These are phyloP conservation scores for Blomia tropicalis DNA, from an alignment of 2,888 invertebrate species.

Conservation along the genomic window DNA sequence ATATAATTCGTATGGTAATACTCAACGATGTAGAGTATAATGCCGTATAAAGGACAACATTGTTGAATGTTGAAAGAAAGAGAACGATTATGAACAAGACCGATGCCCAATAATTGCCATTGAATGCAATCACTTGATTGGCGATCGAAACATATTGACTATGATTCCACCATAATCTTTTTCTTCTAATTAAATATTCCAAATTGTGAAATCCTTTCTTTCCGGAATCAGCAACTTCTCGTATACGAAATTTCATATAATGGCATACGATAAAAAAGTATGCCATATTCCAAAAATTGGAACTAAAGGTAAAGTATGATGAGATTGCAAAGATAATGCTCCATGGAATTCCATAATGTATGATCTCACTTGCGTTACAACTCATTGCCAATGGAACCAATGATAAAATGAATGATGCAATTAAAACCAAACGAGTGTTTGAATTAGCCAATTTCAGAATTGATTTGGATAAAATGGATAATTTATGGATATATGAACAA, in stretches of 20 bases:
- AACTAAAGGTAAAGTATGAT: not conserved
- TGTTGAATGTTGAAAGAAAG: not conserved
- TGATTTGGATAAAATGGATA: not conserved
- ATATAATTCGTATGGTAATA: not conserved
- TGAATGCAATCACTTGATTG: not conserved
- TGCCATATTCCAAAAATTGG: not conserved
- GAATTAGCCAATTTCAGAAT: not conserved
- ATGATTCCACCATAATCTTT: not conserved
- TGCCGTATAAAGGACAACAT: not conserved
- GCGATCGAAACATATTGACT: not conserved
- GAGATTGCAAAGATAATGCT: not conserved
- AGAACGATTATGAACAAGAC: not conserved
- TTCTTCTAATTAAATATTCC: not conserved
- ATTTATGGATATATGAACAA: not conserved
- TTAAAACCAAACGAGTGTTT: not conserved
- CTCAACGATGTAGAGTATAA: not conserved
- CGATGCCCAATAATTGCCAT: not conserved
- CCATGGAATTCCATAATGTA: slow-evolving; percentile 7
- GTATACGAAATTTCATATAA: slow-evolving; percentile 4
- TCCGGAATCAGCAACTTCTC: not conserved
- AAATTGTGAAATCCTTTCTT: not conserved
- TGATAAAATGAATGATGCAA: slow-evolving; percentile 12
- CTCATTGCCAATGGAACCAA: not conserved
- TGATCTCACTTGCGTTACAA: not conserved
- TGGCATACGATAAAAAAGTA: slow-evolving; percentile 15